Conservation (phyloP, 2,797 vertebrate genomes). For the Dendrocincla tyrannina region DNA sequence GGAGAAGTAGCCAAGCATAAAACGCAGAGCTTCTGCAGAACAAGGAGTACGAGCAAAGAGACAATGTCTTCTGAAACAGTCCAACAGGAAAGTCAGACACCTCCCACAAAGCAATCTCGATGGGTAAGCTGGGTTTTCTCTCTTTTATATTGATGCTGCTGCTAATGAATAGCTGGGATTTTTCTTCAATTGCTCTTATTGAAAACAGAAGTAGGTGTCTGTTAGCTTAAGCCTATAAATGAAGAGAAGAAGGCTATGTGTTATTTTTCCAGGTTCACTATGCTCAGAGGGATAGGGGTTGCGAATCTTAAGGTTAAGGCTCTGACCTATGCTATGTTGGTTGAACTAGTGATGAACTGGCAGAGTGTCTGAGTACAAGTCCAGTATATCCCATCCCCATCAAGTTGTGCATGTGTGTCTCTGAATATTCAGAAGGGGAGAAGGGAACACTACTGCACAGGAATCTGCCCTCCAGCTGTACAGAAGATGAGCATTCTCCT, state of each 20-base stretch:
- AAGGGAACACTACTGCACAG: neutral
- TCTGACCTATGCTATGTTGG: neutral
- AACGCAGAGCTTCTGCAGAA: fast-evolving
- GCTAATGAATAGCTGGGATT: neutral
- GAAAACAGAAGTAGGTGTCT: neutral
- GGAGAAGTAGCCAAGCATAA: neutral
- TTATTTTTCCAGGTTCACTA: neutral
- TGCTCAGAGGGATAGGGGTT: neutral
- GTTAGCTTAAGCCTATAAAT: neutral
- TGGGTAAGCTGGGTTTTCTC: constrained; percentile 4
- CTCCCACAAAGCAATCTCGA: neutral
- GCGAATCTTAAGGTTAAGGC: neutral
- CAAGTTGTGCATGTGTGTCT: neutral
- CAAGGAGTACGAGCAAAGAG: neutral
- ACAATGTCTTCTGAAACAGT: neutral
- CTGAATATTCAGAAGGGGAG: neutral
- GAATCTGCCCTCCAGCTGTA: neutral
- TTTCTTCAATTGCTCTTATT: neutral
- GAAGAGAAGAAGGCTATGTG: neutral
- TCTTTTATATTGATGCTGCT: neutral
- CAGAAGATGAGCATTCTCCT: neutral
- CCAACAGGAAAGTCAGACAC: neutral
- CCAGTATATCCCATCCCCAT: neutral
- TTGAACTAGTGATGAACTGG: neutral
- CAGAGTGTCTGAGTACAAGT: neutral